phyloP scores from a whole-genome alignment of 2,113 vertebrate genomes.

The Ciconia boyciana region DNA sequence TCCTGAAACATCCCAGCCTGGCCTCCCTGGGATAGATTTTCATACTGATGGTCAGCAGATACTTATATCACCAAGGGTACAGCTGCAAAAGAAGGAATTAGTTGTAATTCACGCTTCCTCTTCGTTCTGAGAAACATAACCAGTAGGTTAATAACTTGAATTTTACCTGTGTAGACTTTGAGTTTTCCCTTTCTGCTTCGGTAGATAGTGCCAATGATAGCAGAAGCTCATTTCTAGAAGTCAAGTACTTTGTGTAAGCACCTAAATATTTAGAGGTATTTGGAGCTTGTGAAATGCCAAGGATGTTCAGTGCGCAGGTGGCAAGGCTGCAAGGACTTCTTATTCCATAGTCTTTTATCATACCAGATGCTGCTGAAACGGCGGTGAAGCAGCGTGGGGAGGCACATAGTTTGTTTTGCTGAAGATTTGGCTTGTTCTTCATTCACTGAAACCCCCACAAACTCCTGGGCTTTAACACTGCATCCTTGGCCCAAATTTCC shows the following conservation, averaged over 20 bases:
- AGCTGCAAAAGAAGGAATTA: background rate
- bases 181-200: background rate
- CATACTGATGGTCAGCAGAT: background rate
- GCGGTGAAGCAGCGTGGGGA: rapidly evolving
- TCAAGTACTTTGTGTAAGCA: background rate
- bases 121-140: background rate
- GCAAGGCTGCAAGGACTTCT: background rate
- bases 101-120: background rate
- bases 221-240: background rate
- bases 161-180: background rate
- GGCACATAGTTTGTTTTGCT: background rate
- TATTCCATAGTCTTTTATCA: background rate
- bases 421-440: background rate
- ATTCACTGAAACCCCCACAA: background rate
- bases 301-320: background rate
- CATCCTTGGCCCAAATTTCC: background rate
- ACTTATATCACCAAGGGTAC: background rate
- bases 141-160: background rate
- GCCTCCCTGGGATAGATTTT: background rate
- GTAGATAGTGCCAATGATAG: background rate
- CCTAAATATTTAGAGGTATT: background rate
- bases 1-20: background rate
- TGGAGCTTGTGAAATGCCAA: background rate
- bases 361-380: background rate
- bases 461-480: background rate